Evolutionary conservation across 1,140 invertebrate genomes (phyloP).

Genomic region (Bombus fervidus): DNA sequence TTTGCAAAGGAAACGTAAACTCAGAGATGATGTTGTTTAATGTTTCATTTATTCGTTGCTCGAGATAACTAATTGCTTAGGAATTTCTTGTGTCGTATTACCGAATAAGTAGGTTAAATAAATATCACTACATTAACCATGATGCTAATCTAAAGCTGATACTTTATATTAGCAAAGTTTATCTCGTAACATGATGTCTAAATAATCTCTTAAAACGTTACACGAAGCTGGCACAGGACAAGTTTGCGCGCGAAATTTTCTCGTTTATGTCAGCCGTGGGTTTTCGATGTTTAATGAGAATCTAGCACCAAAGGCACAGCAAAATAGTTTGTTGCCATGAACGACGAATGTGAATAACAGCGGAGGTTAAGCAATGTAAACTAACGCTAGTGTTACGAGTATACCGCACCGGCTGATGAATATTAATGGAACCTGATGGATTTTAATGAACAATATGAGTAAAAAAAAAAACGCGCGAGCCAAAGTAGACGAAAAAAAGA

Average conservation of each 20-base stretch:
- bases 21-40: not conserved
- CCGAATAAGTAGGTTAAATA: not conserved
- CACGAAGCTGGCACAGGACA: not conserved
- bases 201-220: not conserved
- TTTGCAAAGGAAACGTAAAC: not conserved
- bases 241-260: not conserved
- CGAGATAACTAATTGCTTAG: not conserved
- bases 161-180: not conserved
- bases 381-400: slow-evolving; percentile 1
- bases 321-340: slow-evolving; percentile 24
- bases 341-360: slow-evolving; percentile 12
- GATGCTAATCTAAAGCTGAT: not conserved
- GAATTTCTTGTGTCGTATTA: not conserved
- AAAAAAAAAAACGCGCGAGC: slow-evolving; percentile 9
- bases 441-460: slow-evolving; percentile 49
- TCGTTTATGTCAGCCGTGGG: not conserved
- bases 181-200: not conserved
- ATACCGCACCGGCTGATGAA: slow-evolving; percentile 17
- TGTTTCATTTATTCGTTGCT: not conserved
- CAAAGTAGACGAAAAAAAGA: slow-evolving; percentile 33
- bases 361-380: slow-evolving; percentile 28
- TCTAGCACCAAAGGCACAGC: not conserved
- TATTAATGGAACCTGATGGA: slow-evolving; percentile 49
- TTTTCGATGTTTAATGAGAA: not conserved
- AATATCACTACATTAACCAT: not conserved